Evolutionary conservation across 2,113 vertebrate species (phyloP).

Genomic region (Sula dactylatra): DNA sequence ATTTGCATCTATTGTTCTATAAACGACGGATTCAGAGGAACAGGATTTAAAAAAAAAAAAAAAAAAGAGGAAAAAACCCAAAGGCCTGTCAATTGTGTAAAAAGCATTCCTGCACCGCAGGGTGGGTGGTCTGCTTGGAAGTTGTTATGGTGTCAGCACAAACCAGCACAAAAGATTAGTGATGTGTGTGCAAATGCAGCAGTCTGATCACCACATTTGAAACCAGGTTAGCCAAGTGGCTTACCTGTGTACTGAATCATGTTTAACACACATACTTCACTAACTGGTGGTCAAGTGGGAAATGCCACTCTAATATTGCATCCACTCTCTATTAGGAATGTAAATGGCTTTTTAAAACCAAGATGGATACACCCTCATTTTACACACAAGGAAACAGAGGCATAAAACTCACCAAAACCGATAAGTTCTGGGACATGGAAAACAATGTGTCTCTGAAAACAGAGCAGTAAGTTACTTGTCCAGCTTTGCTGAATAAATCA

Average conservation of each 20-base stretch:
- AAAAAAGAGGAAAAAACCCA: not conserved
- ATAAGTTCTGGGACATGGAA: not conserved
- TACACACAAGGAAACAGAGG: not conserved
- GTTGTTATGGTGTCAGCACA: slow-evolving; percentile 37
- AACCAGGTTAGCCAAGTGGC: not conserved
- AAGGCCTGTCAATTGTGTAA: slow-evolving; percentile 61
- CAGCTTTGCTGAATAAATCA: not conserved
- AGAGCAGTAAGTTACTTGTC: not conserved
- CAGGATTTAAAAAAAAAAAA: not conserved
- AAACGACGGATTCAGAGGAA: slow-evolving; percentile 57
- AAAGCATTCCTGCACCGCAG: slow-evolving; percentile 63
- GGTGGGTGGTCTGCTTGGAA: slow-evolving; percentile 74
- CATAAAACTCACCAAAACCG: not conserved
- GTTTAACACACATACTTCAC: not conserved
- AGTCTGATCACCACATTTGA: not conserved
- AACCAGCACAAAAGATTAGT: slow-evolving; percentile 53
- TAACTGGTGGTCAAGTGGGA: not conserved
- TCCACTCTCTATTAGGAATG: not conserved
- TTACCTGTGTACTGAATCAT: not conserved
- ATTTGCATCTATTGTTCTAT: slow-evolving; percentile 60
- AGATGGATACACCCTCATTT: not conserved
- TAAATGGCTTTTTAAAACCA: not conserved
- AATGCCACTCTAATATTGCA: not conserved
- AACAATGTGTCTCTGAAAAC: not conserved
- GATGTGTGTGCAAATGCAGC: slow-evolving; percentile 15